Conservation (phyloP, 2,797 vertebrate species). For the Phoxinus dragarum region DNA sequence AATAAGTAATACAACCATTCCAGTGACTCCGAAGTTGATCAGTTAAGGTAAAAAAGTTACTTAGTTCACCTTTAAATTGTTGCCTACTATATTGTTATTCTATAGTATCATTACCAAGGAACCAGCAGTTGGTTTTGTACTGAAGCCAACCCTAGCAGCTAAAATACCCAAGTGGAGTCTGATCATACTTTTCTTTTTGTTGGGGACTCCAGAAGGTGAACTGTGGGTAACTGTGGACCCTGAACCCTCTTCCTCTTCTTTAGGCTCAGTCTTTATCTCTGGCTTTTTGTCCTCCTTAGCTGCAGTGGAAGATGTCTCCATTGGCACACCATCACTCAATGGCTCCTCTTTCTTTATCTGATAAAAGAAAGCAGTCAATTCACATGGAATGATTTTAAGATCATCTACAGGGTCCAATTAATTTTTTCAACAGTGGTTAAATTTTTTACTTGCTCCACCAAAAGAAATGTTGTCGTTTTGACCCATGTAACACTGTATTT, state of each 20-base stretch:
- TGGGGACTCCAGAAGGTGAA: conserved; percentile 82
- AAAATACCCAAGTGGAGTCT: background rate
- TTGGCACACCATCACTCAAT: conserved; percentile 78
- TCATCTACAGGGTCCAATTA: background rate
- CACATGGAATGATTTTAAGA: background rate
- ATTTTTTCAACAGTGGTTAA: too few species aligned
- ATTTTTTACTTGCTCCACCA: too few species aligned
- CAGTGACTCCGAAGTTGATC: too few species aligned
- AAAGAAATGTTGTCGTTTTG: background rate
- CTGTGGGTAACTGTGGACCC: conserved; percentile 80
- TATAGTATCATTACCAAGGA: background rate
- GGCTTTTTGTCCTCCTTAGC: conserved; percentile 84
- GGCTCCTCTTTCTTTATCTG: conserved; percentile 81
- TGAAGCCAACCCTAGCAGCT: background rate
- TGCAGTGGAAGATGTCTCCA: conserved; percentile 74
- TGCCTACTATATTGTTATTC: background rate
- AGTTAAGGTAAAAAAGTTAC: too few species aligned
- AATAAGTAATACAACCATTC: too few species aligned
- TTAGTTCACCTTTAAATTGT: background rate
- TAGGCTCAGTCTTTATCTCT: conserved; percentile 86
- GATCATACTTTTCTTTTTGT: conserved; percentile 92
- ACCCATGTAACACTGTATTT: too few species aligned
- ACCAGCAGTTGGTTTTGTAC: background rate
- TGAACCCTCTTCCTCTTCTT: conserved; percentile 88
- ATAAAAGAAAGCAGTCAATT: conserved; percentile 31